Conservation (phyloP, 1,140 invertebrate genomes). For the Drosophila setifemur region DNA sequence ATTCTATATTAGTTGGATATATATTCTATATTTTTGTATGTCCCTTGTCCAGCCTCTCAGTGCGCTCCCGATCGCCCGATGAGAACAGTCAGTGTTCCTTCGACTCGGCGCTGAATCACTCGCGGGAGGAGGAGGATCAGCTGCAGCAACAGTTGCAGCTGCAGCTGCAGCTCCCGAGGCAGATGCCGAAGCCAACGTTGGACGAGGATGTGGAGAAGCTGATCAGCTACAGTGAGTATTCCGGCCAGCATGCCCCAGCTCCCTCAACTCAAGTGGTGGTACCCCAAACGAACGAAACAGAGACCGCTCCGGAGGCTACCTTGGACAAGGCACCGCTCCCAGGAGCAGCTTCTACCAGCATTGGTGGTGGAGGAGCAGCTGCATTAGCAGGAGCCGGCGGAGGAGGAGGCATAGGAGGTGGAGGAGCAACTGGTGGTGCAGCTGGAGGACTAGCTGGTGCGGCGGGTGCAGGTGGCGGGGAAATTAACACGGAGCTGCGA, state of each 20-base stretch:
- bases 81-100: slow-evolving; percentile 90
- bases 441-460: background rate
- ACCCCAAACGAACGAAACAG: background rate
- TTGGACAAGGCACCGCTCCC: background rate
- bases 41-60: slow-evolving; percentile 84
- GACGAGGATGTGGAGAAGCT: slow-evolving; percentile 58
- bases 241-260: background rate
- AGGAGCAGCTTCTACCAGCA: background rate
- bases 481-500: slow-evolving; percentile 71
- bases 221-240: slow-evolving; percentile 66
- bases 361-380: background rate
- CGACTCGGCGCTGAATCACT: slow-evolving; percentile 92
- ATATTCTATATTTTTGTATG: background rate
- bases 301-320: background rate
- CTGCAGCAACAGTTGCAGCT: slow-evolving; percentile 27
- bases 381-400: background rate
- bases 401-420: background rate
- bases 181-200: slow-evolving; percentile 4
- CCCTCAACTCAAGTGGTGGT: slow-evolving; percentile 22
- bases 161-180: slow-evolving; percentile 12
- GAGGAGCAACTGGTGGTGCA: background rate
- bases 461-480: slow-evolving; percentile 12
- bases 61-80: slow-evolving; percentile 86
- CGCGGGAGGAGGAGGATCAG: slow-evolving; percentile 88
- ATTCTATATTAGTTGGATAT: background rate